Evolutionary conservation across 2,888 invertebrate genomes (phyloP).

Genomic region (Pachliopta kotzebuea): DNA sequence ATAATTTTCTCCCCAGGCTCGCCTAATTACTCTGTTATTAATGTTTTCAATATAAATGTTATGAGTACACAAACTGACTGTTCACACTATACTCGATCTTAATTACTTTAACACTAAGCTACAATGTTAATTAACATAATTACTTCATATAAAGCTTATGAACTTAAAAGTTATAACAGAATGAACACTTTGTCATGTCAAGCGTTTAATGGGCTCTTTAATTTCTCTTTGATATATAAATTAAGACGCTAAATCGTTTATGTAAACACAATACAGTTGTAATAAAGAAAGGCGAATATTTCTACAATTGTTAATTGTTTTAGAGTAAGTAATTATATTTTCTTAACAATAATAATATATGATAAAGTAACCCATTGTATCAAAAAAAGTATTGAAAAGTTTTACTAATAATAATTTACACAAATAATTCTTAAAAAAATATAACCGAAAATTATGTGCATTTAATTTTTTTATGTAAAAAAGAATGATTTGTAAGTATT

Average conservation of each 20-base stretch:
- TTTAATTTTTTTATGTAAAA: too few relatives aligned
- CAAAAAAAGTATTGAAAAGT: too few relatives aligned
- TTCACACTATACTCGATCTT: constrained; percentile 40
- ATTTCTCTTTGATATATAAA: constrained; percentile 76
- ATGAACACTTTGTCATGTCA: constrained; percentile 76
- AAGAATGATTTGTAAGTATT: too few relatives aligned
- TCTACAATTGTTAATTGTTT: too few relatives aligned
- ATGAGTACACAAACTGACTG: constrained; percentile 31
- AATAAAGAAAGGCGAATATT: constrained; percentile 32
- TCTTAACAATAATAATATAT: too few relatives aligned
- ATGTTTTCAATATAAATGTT: constrained; percentile 35
- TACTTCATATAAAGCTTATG: constrained; percentile 66
- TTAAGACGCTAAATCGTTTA: constrained; percentile 77
- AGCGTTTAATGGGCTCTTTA: constrained; percentile 76
- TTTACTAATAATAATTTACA: too few relatives aligned
- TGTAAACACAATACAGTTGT: constrained; percentile 37
- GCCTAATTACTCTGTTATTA: constrained; percentile 38
- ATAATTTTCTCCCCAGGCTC: constrained; percentile 36
- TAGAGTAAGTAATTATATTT: too few relatives aligned
- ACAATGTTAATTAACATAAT: constrained; percentile 67
- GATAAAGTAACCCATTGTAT: too few relatives aligned
- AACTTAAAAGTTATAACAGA: constrained; percentile 73
- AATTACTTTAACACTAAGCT: constrained; percentile 48
- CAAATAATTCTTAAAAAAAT: too few relatives aligned
- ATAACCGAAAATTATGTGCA: too few relatives aligned